A percentile compares a stretch with the other conserved stretches of the same genome.
Evolutionary conservation across 2,888 invertebrate species (phyloP).

Genomic region (Sminthurinus aureus): DNA sequence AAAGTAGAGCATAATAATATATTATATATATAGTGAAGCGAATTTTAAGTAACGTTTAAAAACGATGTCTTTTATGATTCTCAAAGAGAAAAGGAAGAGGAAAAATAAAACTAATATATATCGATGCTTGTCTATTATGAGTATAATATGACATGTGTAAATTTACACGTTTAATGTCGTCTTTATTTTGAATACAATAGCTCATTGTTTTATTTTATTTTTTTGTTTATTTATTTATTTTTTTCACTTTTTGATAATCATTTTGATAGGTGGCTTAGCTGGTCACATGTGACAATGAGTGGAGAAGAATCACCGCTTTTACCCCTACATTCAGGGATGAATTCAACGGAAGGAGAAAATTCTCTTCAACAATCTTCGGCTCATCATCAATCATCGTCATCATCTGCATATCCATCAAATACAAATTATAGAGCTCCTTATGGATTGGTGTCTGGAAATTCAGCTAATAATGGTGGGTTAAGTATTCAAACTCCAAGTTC

Average conservation of each 20-base stretch:
- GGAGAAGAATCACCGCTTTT: conserved; percentile 61
- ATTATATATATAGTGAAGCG: too few species aligned
- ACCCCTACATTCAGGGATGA: conserved; percentile 40
- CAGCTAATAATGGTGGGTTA: conserved; percentile 16
- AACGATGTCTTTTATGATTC: background rate
- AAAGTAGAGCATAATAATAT: too few species aligned
- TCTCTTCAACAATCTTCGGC: background rate
- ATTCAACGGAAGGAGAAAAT: conserved; percentile 10
- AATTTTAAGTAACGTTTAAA: background rate
- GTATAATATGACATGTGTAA: background rate
- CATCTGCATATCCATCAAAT: conserved; percentile 13
- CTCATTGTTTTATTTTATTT: background rate
- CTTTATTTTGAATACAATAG: conserved; percentile 18
- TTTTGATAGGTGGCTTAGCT: conserved; percentile 56
- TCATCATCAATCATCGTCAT: conserved; percentile 44
- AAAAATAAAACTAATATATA: conserved; percentile 17
- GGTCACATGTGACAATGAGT: conserved; percentile 61
- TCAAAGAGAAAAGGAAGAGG: conserved; percentile 6
- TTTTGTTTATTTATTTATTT: background rate
- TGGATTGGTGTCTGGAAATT: conserved; percentile 1
- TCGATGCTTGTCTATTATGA: background rate
- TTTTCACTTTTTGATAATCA: background rate
- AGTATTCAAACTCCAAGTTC: conserved; percentile 55
- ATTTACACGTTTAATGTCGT: conserved; percentile 2
- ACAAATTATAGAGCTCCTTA: conserved; percentile 20